Evolutionary conservation across 2,888 invertebrate genomes (phyloP).

Genomic region (Invenusta paracnida): DNA sequence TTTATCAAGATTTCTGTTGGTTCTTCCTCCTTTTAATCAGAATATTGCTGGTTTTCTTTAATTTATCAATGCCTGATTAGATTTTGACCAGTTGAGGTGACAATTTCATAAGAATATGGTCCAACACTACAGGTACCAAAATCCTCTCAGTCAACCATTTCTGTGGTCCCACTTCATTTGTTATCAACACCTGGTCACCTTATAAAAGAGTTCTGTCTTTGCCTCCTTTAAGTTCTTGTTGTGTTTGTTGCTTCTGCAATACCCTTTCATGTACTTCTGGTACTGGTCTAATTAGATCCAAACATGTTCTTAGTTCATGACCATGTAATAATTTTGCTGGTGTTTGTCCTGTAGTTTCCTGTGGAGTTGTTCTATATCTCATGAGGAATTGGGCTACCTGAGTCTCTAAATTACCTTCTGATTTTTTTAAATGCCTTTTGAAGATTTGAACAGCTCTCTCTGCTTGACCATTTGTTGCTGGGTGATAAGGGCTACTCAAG

Average conservation of each 20-base stretch:
- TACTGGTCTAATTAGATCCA: not conserved
- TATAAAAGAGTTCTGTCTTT: not conserved
- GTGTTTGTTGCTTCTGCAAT: not conserved
- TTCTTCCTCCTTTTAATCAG: not conserved
- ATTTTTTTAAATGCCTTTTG: constrained; percentile 7
- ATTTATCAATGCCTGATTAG: constrained; percentile 7
- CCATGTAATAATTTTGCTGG: constrained; percentile 28
- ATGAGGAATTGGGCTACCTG: not conserved
- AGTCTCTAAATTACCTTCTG: constrained; percentile 1
- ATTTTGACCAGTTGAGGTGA: not conserved
- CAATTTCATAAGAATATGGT: constrained; percentile 2
- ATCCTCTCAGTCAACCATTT: not conserved
- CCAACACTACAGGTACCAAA: not conserved
- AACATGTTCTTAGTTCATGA: constrained; percentile 30
- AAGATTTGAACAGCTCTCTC: constrained; percentile 32
- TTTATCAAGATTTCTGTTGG: not conserved
- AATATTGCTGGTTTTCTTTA: not conserved
- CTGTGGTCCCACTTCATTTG: constrained; percentile 8
- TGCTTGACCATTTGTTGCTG: constrained; percentile 35
- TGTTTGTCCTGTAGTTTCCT: constrained; percentile 19
- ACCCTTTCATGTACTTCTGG: constrained; percentile 2
- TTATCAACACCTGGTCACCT: constrained; percentile 3
- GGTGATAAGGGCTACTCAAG: constrained; percentile 7
- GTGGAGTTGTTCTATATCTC: constrained; percentile 6
- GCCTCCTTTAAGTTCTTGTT: not conserved